Conservation (phyloP, 2,113 vertebrate genomes). For the Pterocles gutturalis region DNA sequence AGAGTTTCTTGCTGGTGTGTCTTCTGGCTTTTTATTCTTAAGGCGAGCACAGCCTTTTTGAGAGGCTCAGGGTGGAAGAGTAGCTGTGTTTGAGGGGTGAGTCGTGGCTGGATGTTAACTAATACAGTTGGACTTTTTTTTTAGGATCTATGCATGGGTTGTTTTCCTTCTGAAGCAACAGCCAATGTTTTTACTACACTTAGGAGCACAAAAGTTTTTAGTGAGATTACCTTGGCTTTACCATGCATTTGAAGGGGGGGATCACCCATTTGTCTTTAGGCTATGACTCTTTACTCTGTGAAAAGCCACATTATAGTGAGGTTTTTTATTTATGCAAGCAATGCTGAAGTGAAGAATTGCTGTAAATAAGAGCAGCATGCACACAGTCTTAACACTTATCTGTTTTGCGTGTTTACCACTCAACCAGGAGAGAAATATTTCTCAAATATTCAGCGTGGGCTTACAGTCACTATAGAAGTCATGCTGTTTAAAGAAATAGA, state of each 20-base stretch:
- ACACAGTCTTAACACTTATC: not conserved
- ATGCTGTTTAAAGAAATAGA: not conserved
- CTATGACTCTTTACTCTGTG: not conserved
- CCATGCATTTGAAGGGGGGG: not conserved
- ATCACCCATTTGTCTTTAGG: not conserved
- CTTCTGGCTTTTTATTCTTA: not conserved
- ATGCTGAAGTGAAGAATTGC: not conserved
- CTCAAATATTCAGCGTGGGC: not conserved
- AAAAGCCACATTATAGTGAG: not conserved
- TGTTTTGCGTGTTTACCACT: not conserved
- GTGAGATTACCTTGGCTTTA: not conserved
- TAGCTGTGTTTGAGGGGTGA: not conserved
- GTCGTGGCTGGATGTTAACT: not conserved
- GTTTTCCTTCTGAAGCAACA: not conserved
- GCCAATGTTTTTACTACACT: not conserved
- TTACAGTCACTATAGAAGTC: not conserved
- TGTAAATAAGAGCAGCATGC: not conserved
- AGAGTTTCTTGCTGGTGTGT: not conserved
- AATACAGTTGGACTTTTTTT: not conserved
- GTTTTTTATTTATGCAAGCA: not conserved
- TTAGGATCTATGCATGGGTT: fast-evolving
- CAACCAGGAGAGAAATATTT: not conserved
- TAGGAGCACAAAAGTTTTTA: not conserved
- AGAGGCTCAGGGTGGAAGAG: not conserved
- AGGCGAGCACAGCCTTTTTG: not conserved